Evolutionary conservation across 2,113 vertebrate species (phyloP).

Genomic region (Scolopax mira): DNA sequence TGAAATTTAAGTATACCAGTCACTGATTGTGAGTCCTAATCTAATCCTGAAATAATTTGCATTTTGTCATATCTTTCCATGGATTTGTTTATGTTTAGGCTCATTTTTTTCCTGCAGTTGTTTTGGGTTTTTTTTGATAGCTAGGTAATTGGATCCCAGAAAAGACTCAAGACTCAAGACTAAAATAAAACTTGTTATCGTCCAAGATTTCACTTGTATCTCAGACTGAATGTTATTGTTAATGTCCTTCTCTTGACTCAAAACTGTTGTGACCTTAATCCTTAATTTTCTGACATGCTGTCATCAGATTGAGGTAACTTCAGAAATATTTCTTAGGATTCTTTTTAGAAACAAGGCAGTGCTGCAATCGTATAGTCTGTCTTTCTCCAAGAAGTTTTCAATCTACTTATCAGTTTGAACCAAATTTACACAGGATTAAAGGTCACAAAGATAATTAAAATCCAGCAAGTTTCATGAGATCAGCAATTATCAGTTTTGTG

Average conservation of each 20-base stretch:
- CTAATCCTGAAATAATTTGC: background rate
- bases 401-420: background rate
- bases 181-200: background rate
- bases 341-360: background rate
- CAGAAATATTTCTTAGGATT: background rate
- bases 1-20: background rate
- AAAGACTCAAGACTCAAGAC: too few relatives aligned
- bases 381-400: background rate
- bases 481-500: background rate
- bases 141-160: background rate
- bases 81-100: background rate
- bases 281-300: background rate
- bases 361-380: background rate
- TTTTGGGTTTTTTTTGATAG: background rate
- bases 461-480: conserved; percentile 23
- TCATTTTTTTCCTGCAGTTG: background rate
- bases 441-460: conserved; percentile 14
- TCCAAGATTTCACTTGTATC: background rate
- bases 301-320: background rate
- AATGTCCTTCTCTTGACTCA: background rate
- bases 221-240: background rate
- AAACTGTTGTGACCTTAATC: background rate
- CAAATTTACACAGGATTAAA: background rate
- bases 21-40: background rate
- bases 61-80: background rate